phyloP scores from a whole-genome alignment of 2,113 vertebrate genomes.

The Cyprinus carpio region DNA sequence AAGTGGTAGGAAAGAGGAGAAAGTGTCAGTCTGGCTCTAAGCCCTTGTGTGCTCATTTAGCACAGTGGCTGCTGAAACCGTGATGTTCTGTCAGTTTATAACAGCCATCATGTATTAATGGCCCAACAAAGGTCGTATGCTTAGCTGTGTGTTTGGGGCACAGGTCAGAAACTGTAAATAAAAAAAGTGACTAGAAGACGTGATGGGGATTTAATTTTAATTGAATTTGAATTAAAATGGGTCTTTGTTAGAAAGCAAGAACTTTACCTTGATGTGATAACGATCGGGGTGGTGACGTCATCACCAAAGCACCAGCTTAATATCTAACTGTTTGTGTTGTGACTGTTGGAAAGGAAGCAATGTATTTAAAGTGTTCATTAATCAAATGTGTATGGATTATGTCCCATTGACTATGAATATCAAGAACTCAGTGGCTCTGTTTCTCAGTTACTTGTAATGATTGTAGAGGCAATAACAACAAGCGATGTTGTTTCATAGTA shows the following conservation, averaged over 20 bases:
- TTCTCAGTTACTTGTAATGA: too few relatives aligned
- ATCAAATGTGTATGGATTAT: too few relatives aligned
- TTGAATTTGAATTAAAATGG: background rate
- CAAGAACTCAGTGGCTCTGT: too few relatives aligned
- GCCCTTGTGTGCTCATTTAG: conserved; percentile 39
- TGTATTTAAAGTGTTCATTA: too few relatives aligned
- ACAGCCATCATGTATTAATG: conserved; percentile 34
- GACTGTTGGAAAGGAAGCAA: too few relatives aligned
- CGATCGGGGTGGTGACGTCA: too few relatives aligned
- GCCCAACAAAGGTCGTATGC: conserved; percentile 27
- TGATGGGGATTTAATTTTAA: background rate
- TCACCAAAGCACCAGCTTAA: too few relatives aligned
- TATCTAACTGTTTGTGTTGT: too few relatives aligned
- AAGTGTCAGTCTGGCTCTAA: background rate
- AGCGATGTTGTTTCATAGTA: too few relatives aligned
- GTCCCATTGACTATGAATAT: too few relatives aligned
- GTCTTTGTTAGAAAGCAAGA: background rate
- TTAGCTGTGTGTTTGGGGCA: background rate
- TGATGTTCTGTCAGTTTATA: conserved; percentile 24
- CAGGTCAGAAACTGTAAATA: background rate
- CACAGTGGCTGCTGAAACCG: conserved; percentile 28
- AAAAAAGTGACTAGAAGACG: background rate
- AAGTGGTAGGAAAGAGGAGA: background rate
- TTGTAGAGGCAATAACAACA: too few relatives aligned
- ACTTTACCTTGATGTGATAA: background rate